Conservation (phyloP, 1,140 invertebrate species). For the Arion vulgaris region DNA sequence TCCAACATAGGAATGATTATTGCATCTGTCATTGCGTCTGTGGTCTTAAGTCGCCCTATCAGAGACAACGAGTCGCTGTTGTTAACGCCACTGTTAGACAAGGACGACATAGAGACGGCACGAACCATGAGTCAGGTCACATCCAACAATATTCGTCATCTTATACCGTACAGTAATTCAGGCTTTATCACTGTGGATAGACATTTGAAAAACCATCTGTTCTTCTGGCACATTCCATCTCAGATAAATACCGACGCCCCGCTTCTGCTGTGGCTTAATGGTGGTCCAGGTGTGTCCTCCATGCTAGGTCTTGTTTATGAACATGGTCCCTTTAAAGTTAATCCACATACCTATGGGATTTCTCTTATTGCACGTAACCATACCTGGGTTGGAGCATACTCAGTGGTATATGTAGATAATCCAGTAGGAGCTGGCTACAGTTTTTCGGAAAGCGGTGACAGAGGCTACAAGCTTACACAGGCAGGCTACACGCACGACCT, state of each 20-base stretch:
- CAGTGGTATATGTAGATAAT: slow-evolving; percentile 90
- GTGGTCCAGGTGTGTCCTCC: slow-evolving; percentile 83
- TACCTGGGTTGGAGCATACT: slow-evolving; percentile 83
- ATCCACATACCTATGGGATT: background rate
- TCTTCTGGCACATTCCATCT: slow-evolving; percentile 90
- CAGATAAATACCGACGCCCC: slow-evolving; percentile 71
- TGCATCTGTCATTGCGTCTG: background rate
- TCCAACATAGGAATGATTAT: background rate
- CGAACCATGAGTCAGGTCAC: background rate
- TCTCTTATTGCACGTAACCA: slow-evolving; percentile 53
- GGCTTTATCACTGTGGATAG: slow-evolving; percentile 84
- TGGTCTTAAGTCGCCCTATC: no score
- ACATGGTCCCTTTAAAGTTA: slow-evolving; percentile 78
- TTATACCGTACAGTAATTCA: slow-evolving; percentile 70
- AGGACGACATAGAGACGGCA: background rate
- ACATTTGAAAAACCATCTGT: slow-evolving; percentile 83
- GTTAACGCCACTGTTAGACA: slow-evolving; percentile 11
- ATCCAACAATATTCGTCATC: background rate
- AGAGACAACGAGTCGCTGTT: background rate
- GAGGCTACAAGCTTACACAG: slow-evolving; percentile 68
- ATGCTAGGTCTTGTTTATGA: slow-evolving; percentile 85
- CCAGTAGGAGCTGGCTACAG: slow-evolving; percentile 78
- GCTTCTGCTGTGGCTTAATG: slow-evolving; percentile 87
- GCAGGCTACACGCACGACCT: slow-evolving; percentile 68
- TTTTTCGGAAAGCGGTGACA: slow-evolving; percentile 60